Evolutionary conservation across 2,888 invertebrate genomes (phyloP).

Genomic region (Lutraria lutraria): DNA sequence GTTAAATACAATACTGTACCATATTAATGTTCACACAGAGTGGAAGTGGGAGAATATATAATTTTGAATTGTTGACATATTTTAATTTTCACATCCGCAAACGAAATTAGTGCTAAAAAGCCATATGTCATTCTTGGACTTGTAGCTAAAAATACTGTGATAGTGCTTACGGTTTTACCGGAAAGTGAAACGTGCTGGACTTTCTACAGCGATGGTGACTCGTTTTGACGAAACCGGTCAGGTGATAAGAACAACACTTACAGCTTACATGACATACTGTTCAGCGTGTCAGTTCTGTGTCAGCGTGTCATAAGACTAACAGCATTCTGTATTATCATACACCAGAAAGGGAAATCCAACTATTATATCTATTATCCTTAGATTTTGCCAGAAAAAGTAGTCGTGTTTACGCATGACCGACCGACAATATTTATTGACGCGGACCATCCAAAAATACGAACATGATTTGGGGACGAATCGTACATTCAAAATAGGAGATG

Average conservation of each 20-base stretch:
- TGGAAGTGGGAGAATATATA: no score
- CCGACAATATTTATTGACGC: no score
- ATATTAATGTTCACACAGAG: no score
- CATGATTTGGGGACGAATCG: no score
- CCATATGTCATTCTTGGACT: background rate
- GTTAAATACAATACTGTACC: no score
- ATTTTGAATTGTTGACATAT: background rate
- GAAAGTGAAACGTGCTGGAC: background rate
- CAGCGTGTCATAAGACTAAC: background rate
- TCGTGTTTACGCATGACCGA: no score
- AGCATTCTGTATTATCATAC: background rate
- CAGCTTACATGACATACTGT: background rate
- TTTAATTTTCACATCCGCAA: background rate
- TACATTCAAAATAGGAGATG: no score
- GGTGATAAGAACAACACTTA: background rate
- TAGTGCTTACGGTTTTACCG: background rate
- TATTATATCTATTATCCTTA: background rate
- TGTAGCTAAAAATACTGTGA: background rate
- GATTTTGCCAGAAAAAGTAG: background rate
- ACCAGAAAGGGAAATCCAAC: background rate
- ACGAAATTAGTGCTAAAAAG: background rate
- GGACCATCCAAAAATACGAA: no score
- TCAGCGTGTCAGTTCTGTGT: background rate
- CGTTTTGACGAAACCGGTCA: background rate
- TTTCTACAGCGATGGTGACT: background rate